Percentiles rank a stretch among this genome's conserved stretches.
Conservation (phyloP, 2,888 invertebrate genomes). For the Cantharis lateralis region DNA sequence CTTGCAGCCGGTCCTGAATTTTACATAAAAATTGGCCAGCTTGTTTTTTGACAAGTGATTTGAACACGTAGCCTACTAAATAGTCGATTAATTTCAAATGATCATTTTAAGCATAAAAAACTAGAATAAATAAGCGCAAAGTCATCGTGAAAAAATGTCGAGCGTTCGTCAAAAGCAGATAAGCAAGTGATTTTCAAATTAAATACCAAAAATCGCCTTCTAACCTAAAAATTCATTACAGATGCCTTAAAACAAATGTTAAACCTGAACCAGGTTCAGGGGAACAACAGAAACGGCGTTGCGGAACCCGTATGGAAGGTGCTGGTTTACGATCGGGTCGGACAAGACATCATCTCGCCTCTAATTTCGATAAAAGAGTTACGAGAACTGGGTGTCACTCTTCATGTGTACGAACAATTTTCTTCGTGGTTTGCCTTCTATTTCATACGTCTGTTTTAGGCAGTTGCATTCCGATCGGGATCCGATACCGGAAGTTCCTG, state of each 20-base stretch:
- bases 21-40: neutral
- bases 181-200: conserved; percentile 57
- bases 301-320: conserved; percentile 96
- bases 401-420: conserved; percentile 84
- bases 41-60: conserved; percentile 6
- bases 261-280: conserved; percentile 81
- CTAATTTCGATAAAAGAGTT: conserved; percentile 94
- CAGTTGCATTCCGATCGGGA: conserved; percentile 87
- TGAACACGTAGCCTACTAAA: conserved; percentile 22
- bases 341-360: conserved; percentile 98
- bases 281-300: conserved; percentile 70
- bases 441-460: conserved; percentile 55
- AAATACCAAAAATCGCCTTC: neutral
- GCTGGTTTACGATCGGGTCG: conserved; percentile 91
- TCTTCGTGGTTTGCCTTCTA: conserved; percentile 12
- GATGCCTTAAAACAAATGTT: conserved; percentile 95
- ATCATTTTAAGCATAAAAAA: neutral
- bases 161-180: conserved; percentile 74
- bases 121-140: neutral
- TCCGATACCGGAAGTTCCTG: conserved; percentile 97
- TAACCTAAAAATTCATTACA: conserved; percentile 47
- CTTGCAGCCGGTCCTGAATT: neutral
- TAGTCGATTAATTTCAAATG: neutral
- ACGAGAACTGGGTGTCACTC: conserved; percentile 93
- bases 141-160: conserved; percentile 58